Evolutionary conservation across 35 echinoderm and acorn worm genomes (phyloP).

Genomic region (Anneissia japonica): DNA sequence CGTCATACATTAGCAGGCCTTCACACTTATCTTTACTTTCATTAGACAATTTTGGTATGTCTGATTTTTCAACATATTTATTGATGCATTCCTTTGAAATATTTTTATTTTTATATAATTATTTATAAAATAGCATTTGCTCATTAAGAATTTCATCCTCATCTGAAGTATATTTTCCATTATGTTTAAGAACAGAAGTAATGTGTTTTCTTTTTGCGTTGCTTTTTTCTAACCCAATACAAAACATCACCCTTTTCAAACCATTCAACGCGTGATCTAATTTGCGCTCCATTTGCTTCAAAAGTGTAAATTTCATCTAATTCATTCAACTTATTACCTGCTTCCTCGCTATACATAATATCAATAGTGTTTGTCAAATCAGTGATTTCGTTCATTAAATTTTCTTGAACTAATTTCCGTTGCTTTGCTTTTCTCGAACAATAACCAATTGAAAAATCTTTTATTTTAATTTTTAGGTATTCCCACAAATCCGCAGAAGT

Average conservation of each 20-base stretch:
- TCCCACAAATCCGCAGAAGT: not conserved
- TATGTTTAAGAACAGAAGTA: not conserved
- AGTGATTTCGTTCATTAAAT: not conserved
- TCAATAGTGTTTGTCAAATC: not conserved
- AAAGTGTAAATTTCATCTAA: not conserved
- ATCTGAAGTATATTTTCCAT: not conserved
- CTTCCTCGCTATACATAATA: not conserved
- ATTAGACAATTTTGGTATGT: not conserved
- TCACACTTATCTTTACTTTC: not conserved
- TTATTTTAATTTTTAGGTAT: not conserved
- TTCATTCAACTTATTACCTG: not conserved
- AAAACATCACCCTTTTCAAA: not conserved
- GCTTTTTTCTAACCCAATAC: not conserved
- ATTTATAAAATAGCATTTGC: not conserved
- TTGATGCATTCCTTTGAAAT: not conserved
- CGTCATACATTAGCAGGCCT: not conserved
- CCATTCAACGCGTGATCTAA: too few relatives aligned
- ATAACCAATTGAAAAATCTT: not conserved
- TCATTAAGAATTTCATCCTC: too few relatives aligned
- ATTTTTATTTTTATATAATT: not conserved
- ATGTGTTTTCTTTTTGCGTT: not conserved
- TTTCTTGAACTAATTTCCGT: not conserved
- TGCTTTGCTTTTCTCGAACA: not conserved
- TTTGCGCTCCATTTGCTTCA: not conserved
- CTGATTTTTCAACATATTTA: not conserved